These are phyloP conservation scores for Drosophila sordidapex DNA, from an alignment of 2,888 invertebrate species.

Conservation along the genomic window DNA sequence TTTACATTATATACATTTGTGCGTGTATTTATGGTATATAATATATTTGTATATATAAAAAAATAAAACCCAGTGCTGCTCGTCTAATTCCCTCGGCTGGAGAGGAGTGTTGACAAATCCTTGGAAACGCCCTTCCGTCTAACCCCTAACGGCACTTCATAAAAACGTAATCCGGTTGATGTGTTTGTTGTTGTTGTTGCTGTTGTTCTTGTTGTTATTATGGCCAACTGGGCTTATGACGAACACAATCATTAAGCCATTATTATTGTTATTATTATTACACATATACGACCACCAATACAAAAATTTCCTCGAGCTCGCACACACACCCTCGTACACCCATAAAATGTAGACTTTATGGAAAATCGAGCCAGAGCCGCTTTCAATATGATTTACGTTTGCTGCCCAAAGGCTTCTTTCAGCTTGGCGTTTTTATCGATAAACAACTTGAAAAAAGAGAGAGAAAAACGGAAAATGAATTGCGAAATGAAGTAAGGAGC, in stretches of 20 bases:
- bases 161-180: slow-evolving; percentile 48
- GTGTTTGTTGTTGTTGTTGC: slow-evolving; percentile 2
- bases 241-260: slow-evolving; percentile 75
- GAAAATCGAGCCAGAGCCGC: slow-evolving; percentile 25
- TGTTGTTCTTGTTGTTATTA: slow-evolving; percentile 4
- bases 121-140: slow-evolving; percentile 25
- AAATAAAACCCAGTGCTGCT: background rate
- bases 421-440: slow-evolving; percentile 58
- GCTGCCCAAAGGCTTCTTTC: slow-evolving; percentile 19
- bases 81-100: slow-evolving; percentile 4
- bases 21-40: background rate
- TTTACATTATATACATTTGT: background rate
- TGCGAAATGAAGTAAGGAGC: slow-evolving; percentile 14
- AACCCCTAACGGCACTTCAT: slow-evolving; percentile 61
- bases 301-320: slow-evolving; percentile 17
- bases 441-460: slow-evolving; percentile 66
- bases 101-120: slow-evolving; percentile 69
- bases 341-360: slow-evolving; percentile 52
- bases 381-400: slow-evolving; percentile 70
- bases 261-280: slow-evolving; percentile 80
- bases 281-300: slow-evolving; percentile 51
- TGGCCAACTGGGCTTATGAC: slow-evolving; percentile 53
- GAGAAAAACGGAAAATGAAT: slow-evolving; percentile 24
- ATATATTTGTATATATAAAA: background rate
- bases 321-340: slow-evolving; percentile 7